Percentiles rank a stretch among this genome's conserved stretches.
phyloP scores from a whole-genome alignment of 2,888 invertebrate species.

The Blastobasis adustella region DNA sequence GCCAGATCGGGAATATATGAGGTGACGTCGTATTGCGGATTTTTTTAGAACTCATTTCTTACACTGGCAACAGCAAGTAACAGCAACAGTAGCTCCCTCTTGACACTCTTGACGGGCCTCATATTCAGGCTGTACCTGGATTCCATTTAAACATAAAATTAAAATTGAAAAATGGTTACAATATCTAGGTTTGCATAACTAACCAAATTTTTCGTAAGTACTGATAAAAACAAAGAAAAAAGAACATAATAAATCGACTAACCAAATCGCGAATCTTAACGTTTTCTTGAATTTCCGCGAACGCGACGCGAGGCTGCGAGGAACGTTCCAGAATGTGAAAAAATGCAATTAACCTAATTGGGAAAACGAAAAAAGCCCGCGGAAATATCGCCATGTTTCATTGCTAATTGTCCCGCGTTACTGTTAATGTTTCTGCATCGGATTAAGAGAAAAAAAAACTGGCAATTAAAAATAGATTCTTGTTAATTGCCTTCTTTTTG shows the following conservation, averaged over 20 bases:
- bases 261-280: not conserved
- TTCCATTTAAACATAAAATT: too few relatives aligned
- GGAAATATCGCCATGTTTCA: slow-evolving; percentile 42
- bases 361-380: slow-evolving; percentile 49
- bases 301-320: slow-evolving; percentile 5
- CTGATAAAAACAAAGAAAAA: too few relatives aligned
- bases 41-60: too few relatives aligned
- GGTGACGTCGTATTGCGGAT: too few relatives aligned
- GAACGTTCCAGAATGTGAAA: slow-evolving; percentile 19
- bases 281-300: slow-evolving; percentile 10
- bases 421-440: slow-evolving; percentile 43
- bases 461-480: slow-evolving; percentile 51
- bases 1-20: too few relatives aligned
- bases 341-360: slow-evolving; percentile 62
- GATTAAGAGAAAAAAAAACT: slow-evolving; percentile 36
- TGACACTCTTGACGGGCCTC: too few relatives aligned
- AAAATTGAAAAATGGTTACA: too few relatives aligned
- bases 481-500: slow-evolving; percentile 22
- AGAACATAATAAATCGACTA: not conserved
- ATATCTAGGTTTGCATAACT: too few relatives aligned
- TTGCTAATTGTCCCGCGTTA: slow-evolving; percentile 8
- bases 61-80: too few relatives aligned
- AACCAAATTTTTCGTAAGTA: too few relatives aligned
- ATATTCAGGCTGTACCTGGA: too few relatives aligned
- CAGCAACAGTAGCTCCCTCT: too few relatives aligned